These are phyloP conservation scores for Muscicapa adusta DNA, from an alignment of 2,113 vertebrate species.

Conservation along the genomic window DNA sequence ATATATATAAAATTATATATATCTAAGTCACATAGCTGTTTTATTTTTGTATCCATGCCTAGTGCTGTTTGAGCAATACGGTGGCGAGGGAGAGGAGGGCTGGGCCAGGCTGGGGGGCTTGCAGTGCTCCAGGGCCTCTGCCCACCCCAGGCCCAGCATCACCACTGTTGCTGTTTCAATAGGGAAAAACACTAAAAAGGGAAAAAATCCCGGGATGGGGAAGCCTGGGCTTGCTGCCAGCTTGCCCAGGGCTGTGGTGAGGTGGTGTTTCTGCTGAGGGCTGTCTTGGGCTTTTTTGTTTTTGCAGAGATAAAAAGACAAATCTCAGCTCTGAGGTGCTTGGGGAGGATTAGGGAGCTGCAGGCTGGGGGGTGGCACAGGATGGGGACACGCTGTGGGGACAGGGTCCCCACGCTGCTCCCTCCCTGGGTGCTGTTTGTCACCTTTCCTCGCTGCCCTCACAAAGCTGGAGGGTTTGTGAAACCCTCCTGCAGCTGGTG, in stretches of 20 bases:
- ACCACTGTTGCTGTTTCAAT: background rate
- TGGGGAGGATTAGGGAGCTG: background rate
- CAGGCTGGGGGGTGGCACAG: background rate
- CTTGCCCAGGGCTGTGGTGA: fast-evolving
- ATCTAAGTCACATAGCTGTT: conserved; percentile 71
- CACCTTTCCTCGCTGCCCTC: background rate
- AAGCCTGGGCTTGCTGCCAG: background rate
- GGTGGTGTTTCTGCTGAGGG: background rate
- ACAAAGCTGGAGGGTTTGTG: background rate
- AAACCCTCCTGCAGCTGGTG: background rate
- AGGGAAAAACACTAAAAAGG: background rate
- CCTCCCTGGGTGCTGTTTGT: background rate
- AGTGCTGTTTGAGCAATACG: conserved; percentile 60
- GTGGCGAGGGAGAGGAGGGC: conserved; percentile 33
- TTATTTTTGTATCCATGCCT: conserved; percentile 78
- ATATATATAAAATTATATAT: conserved; percentile 67
- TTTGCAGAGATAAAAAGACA: background rate
- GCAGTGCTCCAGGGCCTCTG: background rate
- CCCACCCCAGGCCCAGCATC: background rate
- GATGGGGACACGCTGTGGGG: background rate
- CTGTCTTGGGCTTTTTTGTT: background rate
- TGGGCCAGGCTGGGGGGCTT: background rate
- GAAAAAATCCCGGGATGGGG: background rate
- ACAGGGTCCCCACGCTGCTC: background rate
- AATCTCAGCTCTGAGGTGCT: background rate